Evolutionary conservation across 1,140 invertebrate genomes (phyloP), one percentile per base, ranked within the genome.

Genomic region (Listronotus oregonensis): DNA sequence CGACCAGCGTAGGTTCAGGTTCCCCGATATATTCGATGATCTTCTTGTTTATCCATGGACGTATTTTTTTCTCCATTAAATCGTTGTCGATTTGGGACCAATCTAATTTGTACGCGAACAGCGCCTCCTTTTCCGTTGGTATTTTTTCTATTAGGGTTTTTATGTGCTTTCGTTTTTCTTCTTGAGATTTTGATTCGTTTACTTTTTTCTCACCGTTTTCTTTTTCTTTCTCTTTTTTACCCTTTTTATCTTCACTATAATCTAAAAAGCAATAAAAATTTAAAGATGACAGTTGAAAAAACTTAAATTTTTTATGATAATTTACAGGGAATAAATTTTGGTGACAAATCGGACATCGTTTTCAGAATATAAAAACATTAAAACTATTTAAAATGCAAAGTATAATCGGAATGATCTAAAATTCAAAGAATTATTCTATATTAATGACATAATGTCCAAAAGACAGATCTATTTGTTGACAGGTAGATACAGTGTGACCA

Each of bases 21-120:
- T 99, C 97, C 46, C 97, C 97, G 78, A 99, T 98, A 82, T 99
- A 99, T 84, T 99, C 96, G 67, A 98, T 92, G 67, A 99, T 98
- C 82, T 99, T 99, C 82, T 99, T 99, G 81, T 97, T 98, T 62
- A 99, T 96, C 97, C 97, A 99, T 50, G 97, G 97, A 72, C 95
- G 88, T 80, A 99, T 97, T 78, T 96, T 88, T 77, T 93, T 94
- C 80, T 98, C 95, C 93, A 99, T 98, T 70, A 99, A 81, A 71
- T 73, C 74, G 73, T 81, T 82, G 73, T 88, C 86, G 64, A 87
- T 87, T 79, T 81, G 89, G 65, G 87, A 85, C 86, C 96, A 97
- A 79, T 98, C 95, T 34, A 99, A 85, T 73, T 90, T 87, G 82
- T 94, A 98, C 57, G 89, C 92, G 83, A 99, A 99, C 44, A 99